Evolutionary conservation across 1,140 invertebrate genomes (phyloP), one percentile per base, ranked within the genome.

Genomic region (Asbolus verrucosus): DNA sequence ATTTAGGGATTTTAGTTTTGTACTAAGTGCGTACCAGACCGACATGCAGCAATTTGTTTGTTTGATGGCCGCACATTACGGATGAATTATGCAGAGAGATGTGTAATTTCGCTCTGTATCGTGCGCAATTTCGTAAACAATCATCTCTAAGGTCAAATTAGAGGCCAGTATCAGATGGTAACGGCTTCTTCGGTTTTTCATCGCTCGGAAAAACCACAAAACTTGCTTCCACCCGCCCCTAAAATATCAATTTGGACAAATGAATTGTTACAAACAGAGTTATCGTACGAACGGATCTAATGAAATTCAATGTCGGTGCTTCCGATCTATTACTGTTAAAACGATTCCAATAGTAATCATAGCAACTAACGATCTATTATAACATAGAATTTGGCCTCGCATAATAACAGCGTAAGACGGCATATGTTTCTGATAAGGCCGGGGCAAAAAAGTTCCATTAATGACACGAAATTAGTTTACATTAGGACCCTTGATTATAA

Each of bases 1-100:
- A 71, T 71, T 66, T 66, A 39, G 46, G 63, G 50, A 43, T 67
- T 71, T 69, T 66, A 38, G 38, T 65, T 71, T 66, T 66, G 69
- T 67, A 16, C 33, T n/a, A n/a, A n/a, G n/a, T n/a, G n/a, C 6
- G 2, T 2, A 3, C 33, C 15, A 54, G 33, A n/a, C 21, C 6
- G 21, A 14, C 11, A 24, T 0, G 21, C 46, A 30, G 46, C 46
- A 54, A 24, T 54, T 54, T 54, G 18, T 30, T 61, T 61, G 21
- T 61, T 30, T 8, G 14, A 59, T 33, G 33, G n/a, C 46, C 3
- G 19, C n/a, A 54, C 27, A 54, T 54, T 54, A 31, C 46, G 4
- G 21, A 27, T 21, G 21, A 24, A 54, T 54, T 54, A 54, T 54
- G 46, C 19, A 13, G 6, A 27, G 9, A 24, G 46, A 54, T 27